phyloP scores from a whole-genome alignment of 2,888 invertebrate genomes.

The Poecilus cupreus region DNA sequence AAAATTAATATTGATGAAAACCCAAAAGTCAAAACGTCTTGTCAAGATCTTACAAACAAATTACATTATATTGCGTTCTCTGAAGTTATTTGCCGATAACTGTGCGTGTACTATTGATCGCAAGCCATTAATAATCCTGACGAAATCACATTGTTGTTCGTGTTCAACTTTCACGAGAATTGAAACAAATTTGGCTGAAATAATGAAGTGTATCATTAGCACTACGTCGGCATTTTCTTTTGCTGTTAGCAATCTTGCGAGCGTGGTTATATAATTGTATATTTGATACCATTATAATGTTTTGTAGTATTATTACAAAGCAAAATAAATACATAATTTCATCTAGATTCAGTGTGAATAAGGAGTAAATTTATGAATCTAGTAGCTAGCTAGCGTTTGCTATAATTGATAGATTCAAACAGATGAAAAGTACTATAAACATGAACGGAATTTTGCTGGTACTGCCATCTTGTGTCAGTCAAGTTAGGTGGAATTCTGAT shows the following conservation, averaged over 20 bases:
- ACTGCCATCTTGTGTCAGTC: too few species aligned
- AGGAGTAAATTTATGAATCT: too few species aligned
- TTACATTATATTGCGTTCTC: neutral
- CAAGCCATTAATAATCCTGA: neutral
- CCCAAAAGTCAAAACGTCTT: neutral
- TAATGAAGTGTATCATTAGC: constrained; percentile 29
- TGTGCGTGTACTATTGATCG: constrained; percentile 13
- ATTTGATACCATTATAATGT: neutral
- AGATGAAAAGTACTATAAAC: too few species aligned
- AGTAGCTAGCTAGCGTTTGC: too few species aligned
- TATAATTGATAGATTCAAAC: too few species aligned
- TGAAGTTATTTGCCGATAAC: neutral
- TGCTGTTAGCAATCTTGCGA: neutral
- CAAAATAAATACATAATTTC: neutral
- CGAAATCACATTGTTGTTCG: neutral
- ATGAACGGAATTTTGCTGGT: too few species aligned
- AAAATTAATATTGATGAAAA: neutral
- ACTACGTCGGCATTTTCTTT: neutral
- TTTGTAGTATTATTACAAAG: neutral
- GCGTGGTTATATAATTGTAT: neutral
- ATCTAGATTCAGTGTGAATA: constrained; percentile 10
- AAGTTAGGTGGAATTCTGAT: too few species aligned
- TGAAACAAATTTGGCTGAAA: constrained; percentile 24
- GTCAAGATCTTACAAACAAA: neutral
- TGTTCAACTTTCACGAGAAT: constrained; percentile 17